Evolutionary conservation across 1,140 invertebrate genomes (phyloP).

Genomic region (Ditylenchus dipsaci): DNA sequence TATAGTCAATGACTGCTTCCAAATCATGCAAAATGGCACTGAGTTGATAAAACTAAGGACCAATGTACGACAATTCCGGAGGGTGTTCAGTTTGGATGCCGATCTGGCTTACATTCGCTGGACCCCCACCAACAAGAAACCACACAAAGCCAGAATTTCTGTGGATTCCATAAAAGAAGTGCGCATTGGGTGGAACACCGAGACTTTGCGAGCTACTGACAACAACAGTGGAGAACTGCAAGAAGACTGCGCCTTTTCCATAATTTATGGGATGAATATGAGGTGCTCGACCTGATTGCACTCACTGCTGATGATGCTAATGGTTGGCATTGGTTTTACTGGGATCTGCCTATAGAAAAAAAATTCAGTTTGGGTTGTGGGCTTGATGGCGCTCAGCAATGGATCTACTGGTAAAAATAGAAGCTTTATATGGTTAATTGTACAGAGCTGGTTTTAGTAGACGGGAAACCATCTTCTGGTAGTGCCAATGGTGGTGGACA

Average conservation of each 20-base stretch:
- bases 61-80: constrained; percentile 66
- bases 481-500: not conserved
- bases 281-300: constrained; percentile 67
- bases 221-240: constrained; percentile 51
- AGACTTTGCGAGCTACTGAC: constrained; percentile 64
- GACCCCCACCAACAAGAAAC: constrained; percentile 68
- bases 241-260: constrained; percentile 66
- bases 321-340: constrained; percentile 63
- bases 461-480: not conserved
- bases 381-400: constrained; percentile 52
- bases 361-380: constrained; percentile 39
- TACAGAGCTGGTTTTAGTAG: not conserved
- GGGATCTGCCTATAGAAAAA: constrained; percentile 26
- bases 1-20: constrained; percentile 66
- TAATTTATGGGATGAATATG: constrained; percentile 67
- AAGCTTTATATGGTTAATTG: no score
- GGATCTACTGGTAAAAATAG: constrained; percentile 33
- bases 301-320: constrained; percentile 66
- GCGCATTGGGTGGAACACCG: constrained; percentile 65
- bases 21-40: constrained; percentile 66
- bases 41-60: constrained; percentile 66
- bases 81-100: constrained; percentile 64
- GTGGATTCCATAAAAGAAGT: constrained; percentile 66
- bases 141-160: constrained; percentile 65
- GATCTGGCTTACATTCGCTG: constrained; percentile 66